A percentile compares a stretch with the other conserved stretches of the same genome.
Evolutionary conservation across 2,797 vertebrate genomes (phyloP).

Genomic region (Alouatta caraya): DNA sequence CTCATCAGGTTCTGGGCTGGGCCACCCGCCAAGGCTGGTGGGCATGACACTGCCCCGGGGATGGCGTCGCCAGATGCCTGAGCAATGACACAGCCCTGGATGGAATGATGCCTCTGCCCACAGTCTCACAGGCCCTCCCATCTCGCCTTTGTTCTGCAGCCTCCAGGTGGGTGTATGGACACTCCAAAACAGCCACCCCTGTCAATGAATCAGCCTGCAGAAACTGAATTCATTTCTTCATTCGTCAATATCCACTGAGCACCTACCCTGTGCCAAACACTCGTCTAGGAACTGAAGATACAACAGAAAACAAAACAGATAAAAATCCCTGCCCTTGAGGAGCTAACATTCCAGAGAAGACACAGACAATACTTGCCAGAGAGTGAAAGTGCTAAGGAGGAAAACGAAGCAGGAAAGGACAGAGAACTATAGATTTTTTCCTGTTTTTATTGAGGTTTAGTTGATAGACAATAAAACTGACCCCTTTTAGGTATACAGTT

Average conservation of each 20-base stretch:
- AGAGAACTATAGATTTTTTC: too few species aligned
- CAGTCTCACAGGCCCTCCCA: neutral
- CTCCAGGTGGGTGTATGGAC: neutral
- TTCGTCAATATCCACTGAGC: neutral
- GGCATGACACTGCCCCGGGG: conserved; percentile 15
- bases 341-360: neutral
- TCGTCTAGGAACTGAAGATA: neutral
- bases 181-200: neutral
- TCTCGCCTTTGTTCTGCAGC: neutral
- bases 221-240: neutral
- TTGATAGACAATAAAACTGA: neutral
- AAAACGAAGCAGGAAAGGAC: neutral
- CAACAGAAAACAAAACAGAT: neutral
- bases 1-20: neutral
- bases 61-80: conserved; percentile 44
- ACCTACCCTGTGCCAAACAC: neutral
- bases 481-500: neutral
- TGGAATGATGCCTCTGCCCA: neutral
- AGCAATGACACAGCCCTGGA: neutral
- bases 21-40: conserved; percentile 12
- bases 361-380: neutral
- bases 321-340: neutral
- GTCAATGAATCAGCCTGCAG: neutral
- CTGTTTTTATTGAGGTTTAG: neutral
- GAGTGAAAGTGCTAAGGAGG: neutral